These are phyloP conservation scores for Trididemnum clinides DNA, from an alignment of 23 tunicate genomes.

Conservation along the genomic window DNA sequence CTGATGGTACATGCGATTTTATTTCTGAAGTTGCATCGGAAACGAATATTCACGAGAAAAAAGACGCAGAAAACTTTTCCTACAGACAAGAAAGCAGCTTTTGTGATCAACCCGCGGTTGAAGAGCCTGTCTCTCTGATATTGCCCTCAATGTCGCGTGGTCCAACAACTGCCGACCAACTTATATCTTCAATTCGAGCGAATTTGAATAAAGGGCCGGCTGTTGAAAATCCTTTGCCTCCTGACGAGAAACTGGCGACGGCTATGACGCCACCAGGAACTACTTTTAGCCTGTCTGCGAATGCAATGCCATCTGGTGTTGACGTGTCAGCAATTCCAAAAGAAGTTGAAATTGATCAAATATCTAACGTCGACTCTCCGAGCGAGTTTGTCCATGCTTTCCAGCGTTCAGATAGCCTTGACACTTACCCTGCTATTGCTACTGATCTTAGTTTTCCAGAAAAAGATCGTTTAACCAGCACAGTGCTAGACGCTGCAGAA, in stretches of 20 bases:
- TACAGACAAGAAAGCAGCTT: too few species aligned
- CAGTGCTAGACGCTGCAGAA: neutral
- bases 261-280: neutral
- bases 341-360: neutral
- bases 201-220: neutral
- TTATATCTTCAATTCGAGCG: neutral
- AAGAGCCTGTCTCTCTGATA: neutral
- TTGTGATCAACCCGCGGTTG: neutral
- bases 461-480: neutral
- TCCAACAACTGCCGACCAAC: neutral
- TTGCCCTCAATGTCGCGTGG: neutral
- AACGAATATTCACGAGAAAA: too few species aligned
- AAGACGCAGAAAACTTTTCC: too few species aligned
- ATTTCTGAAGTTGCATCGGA: too few species aligned
- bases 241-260: neutral
- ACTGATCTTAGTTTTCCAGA: conserved; percentile 2
- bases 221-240: neutral
- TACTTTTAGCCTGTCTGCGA: neutral
- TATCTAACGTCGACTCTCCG: conserved; percentile 5
- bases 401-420: neutral
- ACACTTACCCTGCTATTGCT: neutral
- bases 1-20: too few species aligned
- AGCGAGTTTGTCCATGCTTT: conserved; percentile 37
- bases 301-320: neutral
- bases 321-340: neutral